Evolutionary conservation across 2,113 vertebrate genomes (phyloP).

Genomic region (Cyphomyrus discorhynchus): DNA sequence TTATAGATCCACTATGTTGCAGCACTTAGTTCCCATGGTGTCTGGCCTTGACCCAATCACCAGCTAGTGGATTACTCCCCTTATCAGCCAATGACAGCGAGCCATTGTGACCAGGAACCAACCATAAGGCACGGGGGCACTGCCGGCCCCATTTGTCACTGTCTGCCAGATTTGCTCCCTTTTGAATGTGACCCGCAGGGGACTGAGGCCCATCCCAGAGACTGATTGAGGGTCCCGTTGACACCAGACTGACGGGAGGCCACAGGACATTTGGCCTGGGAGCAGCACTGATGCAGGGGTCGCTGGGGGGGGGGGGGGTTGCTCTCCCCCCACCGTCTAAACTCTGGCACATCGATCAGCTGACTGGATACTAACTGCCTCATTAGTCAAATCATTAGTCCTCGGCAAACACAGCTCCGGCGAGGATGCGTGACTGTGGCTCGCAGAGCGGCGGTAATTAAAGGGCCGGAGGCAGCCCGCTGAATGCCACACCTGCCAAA

Average conservation of each 20-base stretch:
- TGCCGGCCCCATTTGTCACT: slow-evolving; percentile 53
- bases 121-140: slow-evolving; percentile 40
- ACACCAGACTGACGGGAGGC: slow-evolving; percentile 26
- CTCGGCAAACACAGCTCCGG: slow-evolving; percentile 68
- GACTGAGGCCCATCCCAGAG: slow-evolving; percentile 34
- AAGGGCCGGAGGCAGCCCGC: slow-evolving; percentile 56
- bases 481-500: slow-evolving; percentile 49
- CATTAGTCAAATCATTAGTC: slow-evolving; percentile 88
- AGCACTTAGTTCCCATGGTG: background rate
- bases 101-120: slow-evolving; percentile 42
- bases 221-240: slow-evolving; percentile 20
- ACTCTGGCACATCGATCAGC: slow-evolving; percentile 64
- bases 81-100: slow-evolving; percentile 58
- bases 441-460: slow-evolving; percentile 79
- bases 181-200: slow-evolving; percentile 22
- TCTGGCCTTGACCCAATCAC: slow-evolving; percentile 41
- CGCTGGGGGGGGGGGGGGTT: background rate
- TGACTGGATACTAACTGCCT: slow-evolving; percentile 80
- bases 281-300: background rate
- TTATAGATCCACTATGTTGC: background rate
- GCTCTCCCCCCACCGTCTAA: slow-evolving; percentile 40
- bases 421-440: slow-evolving; percentile 69
- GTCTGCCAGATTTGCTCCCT: slow-evolving; percentile 50
- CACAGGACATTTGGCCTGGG: slow-evolving; percentile 9
- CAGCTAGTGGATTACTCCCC: slow-evolving; percentile 30